Evolutionary conservation across 2,888 invertebrate species (phyloP), one percentile per base, ranked within the genome.

Genomic region (Oxystoma pomonae): DNA sequence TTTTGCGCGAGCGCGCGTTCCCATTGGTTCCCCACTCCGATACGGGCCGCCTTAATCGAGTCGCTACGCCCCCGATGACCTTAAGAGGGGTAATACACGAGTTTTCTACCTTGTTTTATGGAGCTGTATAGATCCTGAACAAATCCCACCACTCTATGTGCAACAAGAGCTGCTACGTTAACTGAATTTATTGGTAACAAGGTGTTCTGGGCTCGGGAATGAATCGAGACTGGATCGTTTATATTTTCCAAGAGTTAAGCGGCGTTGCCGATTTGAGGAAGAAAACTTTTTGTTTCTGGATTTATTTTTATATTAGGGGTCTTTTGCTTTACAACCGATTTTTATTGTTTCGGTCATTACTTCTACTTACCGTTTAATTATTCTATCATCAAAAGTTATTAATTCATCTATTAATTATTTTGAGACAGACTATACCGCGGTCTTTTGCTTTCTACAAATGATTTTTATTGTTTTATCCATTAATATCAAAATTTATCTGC

Each of bases 121-220:
- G 77, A 78, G 77, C 78, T 78, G 75, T 77, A 74, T 75, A 77
- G 78, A 80, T 78, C 80, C 78, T 75, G 72, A 65, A 80, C 80
- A 80, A 80, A 81, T 80, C 80, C 80, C 78, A 78, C 80, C 77
- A 76, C 64, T 57, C 76, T 75, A 72, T 74, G 72, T 74, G 76
- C 77, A 77, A 79, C 80, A 79, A 79, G 78, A 80, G 79, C 79
- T 35, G 76, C 75, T 69, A 49, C 66, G 71, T 73, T 80, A 80
- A 80, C 79, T 77, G 80, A 80, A 80, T 81, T 81, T 81, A 81
- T 81, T 80, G 80, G 80, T 79, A 80, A 81, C 81, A 81, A 79
- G 80, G 80, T 81, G 81, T 81, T 81, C 78, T 79, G 61, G 64
- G 64, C 62, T 63, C 78, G 77, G 77, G 78, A 80, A 81, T 80